Evolutionary conservation across 2,113 vertebrate genomes (phyloP).

Genomic region (Chitala chitala): DNA sequence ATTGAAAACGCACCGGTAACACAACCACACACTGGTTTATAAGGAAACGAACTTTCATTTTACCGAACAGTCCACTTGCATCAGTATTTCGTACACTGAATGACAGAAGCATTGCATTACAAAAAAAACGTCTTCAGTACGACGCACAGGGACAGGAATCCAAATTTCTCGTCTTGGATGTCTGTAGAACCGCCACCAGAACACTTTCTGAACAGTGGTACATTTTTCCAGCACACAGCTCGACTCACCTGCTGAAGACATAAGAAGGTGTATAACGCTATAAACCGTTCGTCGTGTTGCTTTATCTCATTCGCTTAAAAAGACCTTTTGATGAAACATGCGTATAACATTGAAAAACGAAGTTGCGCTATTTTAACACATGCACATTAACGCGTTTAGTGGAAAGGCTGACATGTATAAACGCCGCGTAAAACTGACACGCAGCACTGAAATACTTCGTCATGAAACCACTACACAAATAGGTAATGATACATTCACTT

Average conservation of each 20-base stretch:
- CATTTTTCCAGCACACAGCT: background rate
- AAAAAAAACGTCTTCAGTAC: background rate
- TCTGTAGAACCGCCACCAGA: background rate
- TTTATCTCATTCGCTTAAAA: background rate
- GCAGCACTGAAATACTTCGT: background rate
- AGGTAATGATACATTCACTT: background rate
- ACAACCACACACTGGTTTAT: background rate
- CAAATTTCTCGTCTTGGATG: too few relatives aligned
- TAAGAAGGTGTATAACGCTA: conserved; percentile 2
- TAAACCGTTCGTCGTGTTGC: background rate
- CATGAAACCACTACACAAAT: background rate
- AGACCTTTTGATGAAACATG: background rate
- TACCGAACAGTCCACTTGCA: background rate
- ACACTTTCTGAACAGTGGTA: background rate
- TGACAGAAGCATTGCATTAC: background rate
- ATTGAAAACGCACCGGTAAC: background rate
- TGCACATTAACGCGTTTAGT: background rate
- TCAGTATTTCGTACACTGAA: conserved; percentile 5
- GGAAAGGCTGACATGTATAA: background rate
- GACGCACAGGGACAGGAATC: background rate
- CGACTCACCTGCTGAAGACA: conserved; percentile 29
- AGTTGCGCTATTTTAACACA: background rate
- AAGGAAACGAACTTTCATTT: background rate
- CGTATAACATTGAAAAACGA: background rate
- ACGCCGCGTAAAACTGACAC: background rate